phyloP scores from a whole-genome alignment of 2,797 vertebrate genomes.

The Australoheros facetus region DNA sequence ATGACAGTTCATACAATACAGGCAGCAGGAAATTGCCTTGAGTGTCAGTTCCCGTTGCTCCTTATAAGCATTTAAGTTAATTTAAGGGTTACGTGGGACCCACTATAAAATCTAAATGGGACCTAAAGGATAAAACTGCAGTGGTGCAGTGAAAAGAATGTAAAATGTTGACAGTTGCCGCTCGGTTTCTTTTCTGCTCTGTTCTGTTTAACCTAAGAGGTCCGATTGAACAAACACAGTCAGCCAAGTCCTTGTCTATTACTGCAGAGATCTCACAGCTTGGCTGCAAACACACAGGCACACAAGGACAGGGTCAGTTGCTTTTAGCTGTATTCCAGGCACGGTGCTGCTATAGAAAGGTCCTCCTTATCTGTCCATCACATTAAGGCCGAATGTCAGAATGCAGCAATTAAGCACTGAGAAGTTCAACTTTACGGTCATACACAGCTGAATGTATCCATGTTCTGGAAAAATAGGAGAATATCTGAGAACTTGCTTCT shows the following conservation, averaged over 20 bases:
- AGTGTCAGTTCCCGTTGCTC: background rate
- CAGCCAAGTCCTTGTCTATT: slow-evolving; percentile 29
- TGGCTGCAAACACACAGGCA: background rate
- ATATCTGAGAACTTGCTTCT: slow-evolving; percentile 12
- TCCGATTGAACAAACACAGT: slow-evolving; percentile 19
- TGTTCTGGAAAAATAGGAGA: background rate
- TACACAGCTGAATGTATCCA: slow-evolving; percentile 7
- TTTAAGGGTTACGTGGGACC: background rate
- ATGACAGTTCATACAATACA: background rate
- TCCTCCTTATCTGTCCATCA: slow-evolving; percentile 26
- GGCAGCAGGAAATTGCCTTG: background rate
- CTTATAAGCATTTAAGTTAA: background rate
- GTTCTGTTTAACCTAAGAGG: background rate
- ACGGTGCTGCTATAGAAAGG: slow-evolving; percentile 2
- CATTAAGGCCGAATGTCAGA: slow-evolving; percentile 8
- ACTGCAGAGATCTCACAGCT: slow-evolving; percentile 29
- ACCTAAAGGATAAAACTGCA: background rate
- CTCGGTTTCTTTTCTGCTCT: background rate
- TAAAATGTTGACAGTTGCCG: background rate
- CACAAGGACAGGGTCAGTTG: background rate
- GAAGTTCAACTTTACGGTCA: background rate
- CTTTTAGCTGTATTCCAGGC: slow-evolving; percentile 34
- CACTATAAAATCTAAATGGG: background rate
- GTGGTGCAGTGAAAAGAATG: background rate
- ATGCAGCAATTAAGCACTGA: slow-evolving; percentile 6